Base-by-base conservation (phyloP, 2,888 invertebrate genomes). In the Lepidocyrtoides sp. region DNA sequence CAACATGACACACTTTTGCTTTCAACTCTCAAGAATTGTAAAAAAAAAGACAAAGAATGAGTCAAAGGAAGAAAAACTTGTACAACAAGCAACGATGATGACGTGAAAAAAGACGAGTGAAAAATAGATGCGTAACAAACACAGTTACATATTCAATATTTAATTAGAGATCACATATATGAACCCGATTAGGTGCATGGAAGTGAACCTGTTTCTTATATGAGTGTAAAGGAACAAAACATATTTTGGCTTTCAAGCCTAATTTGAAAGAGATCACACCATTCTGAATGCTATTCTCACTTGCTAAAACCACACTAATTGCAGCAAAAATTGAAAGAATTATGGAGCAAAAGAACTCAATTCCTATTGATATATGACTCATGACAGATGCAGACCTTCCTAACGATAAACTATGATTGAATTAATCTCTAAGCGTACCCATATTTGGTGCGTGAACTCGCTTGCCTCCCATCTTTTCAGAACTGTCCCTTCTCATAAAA, bases 1-100 rank as follows among this genome's bases (percentile, higher is more conserved):
- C 75, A 77, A 83, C 75, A 82, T 89, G 89, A 89, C 89, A 89
- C 75, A 89, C 89, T 89, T 89, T 89, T 89, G 89, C 89, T 89
- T 82, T 89, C 89, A 79, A 51, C 36, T 75, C 29, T 48, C 36
- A 44, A 29, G 32, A 17, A 32, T 20, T 69, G 14, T 17, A 63
- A 63, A 63, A 10, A 8, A 32, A 60, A 23, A n/a, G 12, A 20
- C 14, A 63, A 29, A 23, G 26, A 29, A 36, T 17, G 23, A 32
- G 36, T 66, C 29, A 29, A 66, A 66, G n/a, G n/a, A n/a, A n/a
- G 36, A 1, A 36, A 29, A 66, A 29, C 12, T 1, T 66, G 66
- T 14, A 2, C 0, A n/a, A 29, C n/a, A n/a, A n/a, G n/a, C n/a
- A n/a, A n/a, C n/a, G n/a, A 60, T 66, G 32, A 84, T 84, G 48